phyloP scores from a whole-genome alignment of 2,113 vertebrate species.

The Xiphophorus maculatus region DNA sequence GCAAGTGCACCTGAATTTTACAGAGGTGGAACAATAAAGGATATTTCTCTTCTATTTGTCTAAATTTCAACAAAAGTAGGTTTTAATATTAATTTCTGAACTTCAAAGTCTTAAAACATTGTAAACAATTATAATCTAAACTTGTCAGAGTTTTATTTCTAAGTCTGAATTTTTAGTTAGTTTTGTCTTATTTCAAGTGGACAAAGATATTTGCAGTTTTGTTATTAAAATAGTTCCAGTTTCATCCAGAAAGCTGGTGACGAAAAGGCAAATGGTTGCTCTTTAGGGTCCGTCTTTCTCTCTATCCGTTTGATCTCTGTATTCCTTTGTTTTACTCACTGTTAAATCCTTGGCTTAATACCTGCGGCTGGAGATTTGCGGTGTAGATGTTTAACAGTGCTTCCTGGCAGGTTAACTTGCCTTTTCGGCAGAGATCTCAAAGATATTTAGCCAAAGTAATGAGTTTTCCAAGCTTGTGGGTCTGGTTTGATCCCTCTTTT shows the following conservation, averaged over 20 bases:
- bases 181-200: no score
- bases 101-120: neutral
- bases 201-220: no score
- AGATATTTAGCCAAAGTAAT: neutral
- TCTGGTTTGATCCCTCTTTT: neutral
- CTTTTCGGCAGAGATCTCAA: neutral
- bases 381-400: neutral
- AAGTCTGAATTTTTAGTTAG: no score
- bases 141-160: no score
- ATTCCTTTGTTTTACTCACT: no score
- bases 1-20: no score
- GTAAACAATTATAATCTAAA: neutral
- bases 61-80: neutral
- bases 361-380: neutral
- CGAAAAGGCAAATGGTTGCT: slow-evolving; percentile 32
- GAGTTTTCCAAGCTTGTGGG: neutral
- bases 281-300: no score
- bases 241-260: slow-evolving; percentile 23
- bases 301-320: neutral
- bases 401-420: neutral
- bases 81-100: neutral
- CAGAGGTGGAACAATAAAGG: no score
- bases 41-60: no score
- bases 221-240: slow-evolving; percentile 50
- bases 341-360: neutral